Evolutionary conservation across 2,888 invertebrate genomes (phyloP).

Genomic region (Hecatera dysodea): DNA sequence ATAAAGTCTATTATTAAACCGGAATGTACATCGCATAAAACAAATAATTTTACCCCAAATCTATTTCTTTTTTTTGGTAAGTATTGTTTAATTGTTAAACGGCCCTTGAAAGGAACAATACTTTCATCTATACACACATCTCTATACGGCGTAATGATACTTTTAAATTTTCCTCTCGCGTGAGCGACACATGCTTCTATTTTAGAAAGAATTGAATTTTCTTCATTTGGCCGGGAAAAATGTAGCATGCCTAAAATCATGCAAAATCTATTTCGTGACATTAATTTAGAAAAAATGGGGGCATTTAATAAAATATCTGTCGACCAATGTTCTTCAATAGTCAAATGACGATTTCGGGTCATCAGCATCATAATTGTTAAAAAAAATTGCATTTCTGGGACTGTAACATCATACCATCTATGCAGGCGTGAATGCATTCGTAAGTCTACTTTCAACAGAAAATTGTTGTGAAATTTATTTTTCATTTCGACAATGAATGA

Average conservation of each 20-base stretch:
- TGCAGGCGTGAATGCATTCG: slow-evolving; percentile 6
- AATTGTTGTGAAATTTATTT: slow-evolving; percentile 8
- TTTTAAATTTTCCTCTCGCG: slow-evolving; percentile 37
- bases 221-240: too few relatives aligned
- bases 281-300: too few relatives aligned
- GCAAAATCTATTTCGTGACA: too few relatives aligned
- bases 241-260: too few relatives aligned
- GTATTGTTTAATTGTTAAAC: slow-evolving; percentile 47
- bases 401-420: slow-evolving; percentile 4
- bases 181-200: slow-evolving; percentile 27
- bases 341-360: too few relatives aligned
- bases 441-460: not conserved
- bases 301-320: too few relatives aligned
- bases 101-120: slow-evolving; percentile 48
- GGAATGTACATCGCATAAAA: slow-evolving; percentile 32
- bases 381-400: slow-evolving; percentile 1
- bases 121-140: slow-evolving; percentile 53
- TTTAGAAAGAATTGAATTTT: slow-evolving; percentile 12
- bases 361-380: not conserved
- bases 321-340: too few relatives aligned
- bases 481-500: slow-evolving; percentile 21
- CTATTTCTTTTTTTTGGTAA: slow-evolving; percentile 1
- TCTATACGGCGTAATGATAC: slow-evolving; percentile 34
- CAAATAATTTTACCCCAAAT: slow-evolving; percentile 51
- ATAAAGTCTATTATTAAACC: slow-evolving; percentile 19